phyloP scores from a whole-genome alignment of 1,140 invertebrate genomes.

The Apis cerana region DNA sequence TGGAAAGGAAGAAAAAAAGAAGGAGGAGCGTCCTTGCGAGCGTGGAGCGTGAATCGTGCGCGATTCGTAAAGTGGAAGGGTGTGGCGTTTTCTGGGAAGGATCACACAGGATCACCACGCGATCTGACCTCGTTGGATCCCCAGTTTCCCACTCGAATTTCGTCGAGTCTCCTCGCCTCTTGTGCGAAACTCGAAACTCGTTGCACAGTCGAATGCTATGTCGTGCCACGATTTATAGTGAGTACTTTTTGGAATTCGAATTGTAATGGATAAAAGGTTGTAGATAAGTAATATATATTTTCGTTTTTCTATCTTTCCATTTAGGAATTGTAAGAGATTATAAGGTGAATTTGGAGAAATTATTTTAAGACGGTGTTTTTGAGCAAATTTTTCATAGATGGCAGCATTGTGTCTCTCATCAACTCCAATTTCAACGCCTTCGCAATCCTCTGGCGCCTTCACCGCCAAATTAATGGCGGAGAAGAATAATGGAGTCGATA shows the following conservation, averaged over 20 bases:
- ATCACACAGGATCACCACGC: slow-evolving; percentile 55
- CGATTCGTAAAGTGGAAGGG: slow-evolving; percentile 51
- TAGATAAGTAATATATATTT: no score
- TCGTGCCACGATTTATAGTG: background rate
- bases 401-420: background rate
- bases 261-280: no score
- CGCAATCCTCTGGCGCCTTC: slow-evolving; percentile 1
- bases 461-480: slow-evolving; percentile 22
- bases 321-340: no score
- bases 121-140: slow-evolving; percentile 51
- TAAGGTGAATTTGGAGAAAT: no score
- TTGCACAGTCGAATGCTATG: background rate
- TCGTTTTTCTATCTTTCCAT: no score
- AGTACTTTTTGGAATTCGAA: no score
- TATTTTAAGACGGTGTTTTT: no score
- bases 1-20: slow-evolving; percentile 60
- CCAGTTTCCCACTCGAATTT: slow-evolving; percentile 53
- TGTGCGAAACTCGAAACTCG: slow-evolving; percentile 26
- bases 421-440: slow-evolving; percentile 9
- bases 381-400: no score
- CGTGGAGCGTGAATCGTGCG: slow-evolving; percentile 29
- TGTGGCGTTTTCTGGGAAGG: slow-evolving; percentile 70
- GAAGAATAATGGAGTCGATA: slow-evolving; percentile 32
- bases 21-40: slow-evolving; percentile 49
- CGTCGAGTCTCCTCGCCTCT: no score